Percentiles rank a stretch among this genome's conserved stretches.
These are phyloP conservation scores for Syrrhaptes paradoxus DNA, from an alignment of 2,113 vertebrate species.

Conservation along the genomic window DNA sequence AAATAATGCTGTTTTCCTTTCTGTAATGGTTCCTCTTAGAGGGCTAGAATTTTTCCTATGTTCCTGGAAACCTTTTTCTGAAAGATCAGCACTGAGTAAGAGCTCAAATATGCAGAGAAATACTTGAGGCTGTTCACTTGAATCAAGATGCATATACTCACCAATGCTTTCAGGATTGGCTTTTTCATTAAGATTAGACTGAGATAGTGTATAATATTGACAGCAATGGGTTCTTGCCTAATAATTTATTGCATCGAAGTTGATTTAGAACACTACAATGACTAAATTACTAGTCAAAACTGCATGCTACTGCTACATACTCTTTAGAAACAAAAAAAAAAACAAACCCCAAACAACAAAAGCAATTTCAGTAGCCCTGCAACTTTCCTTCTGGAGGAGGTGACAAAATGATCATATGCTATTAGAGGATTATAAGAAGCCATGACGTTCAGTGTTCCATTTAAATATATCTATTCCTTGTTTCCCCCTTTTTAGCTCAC, in stretches of 20 bases:
- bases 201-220: background rate
- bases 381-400: background rate
- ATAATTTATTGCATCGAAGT: background rate
- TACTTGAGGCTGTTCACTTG: background rate
- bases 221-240: background rate
- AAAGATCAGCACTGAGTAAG: background rate
- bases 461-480: background rate
- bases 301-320: background rate
- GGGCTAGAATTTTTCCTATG: background rate
- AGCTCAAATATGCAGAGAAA: background rate
- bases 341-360: background rate
- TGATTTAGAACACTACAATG: background rate
- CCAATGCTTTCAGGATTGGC: background rate
- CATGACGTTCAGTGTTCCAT: background rate
- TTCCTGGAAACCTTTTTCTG: background rate
- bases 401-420: background rate
- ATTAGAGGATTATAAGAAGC: background rate
- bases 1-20: background rate
- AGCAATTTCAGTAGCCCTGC: background rate
- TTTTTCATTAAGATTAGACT: background rate
- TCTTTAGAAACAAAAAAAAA: background rate
- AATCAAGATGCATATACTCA: background rate
- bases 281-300: background rate
- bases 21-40: background rate
- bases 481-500: background rate